phyloP scores from a whole-genome alignment of 2,888 invertebrate species.

The Caenorhabditis sp. region DNA sequence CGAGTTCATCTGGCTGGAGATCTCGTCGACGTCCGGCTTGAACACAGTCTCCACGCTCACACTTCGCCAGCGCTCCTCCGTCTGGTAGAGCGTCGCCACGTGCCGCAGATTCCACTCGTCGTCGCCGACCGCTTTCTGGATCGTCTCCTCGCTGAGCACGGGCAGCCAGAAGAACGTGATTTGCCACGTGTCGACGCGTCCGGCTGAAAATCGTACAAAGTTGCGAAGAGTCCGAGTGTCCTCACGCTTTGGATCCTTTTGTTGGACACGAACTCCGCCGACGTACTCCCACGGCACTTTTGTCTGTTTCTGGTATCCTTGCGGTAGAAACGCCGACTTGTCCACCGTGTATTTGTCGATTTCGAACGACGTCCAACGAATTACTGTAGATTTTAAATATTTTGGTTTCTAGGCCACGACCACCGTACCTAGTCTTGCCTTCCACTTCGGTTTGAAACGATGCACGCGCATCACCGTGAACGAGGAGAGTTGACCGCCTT shows the following conservation, averaged over 20 bases:
- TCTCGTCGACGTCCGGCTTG: conserved; percentile 38
- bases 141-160: conserved; percentile 26
- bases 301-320: conserved; percentile 61
- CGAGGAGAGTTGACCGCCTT: conserved; percentile 51
- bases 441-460: conserved; percentile 65
- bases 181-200: conserved; percentile 48
- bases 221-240: neutral
- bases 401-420: no score
- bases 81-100: conserved; percentile 36
- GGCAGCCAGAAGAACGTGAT: conserved; percentile 53
- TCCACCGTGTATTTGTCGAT: conserved; percentile 56
- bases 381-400: conserved; percentile 58
- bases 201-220: conserved; percentile 14
- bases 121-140: conserved; percentile 43
- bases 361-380: conserved; percentile 65
- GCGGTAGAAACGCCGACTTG: conserved; percentile 57
- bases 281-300: conserved; percentile 62
- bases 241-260: conserved; percentile 54
- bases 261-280: conserved; percentile 43
- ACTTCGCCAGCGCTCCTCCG: conserved; percentile 48
- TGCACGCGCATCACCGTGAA: conserved; percentile 62
- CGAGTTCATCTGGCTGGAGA: conserved; percentile 40
- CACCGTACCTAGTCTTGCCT: conserved; percentile 64
- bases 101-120: conserved; percentile 52
- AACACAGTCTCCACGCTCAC: conserved; percentile 34